Evolutionary conservation across 2,113 vertebrate genomes (phyloP), one percentile per base, ranked within the genome.

Genomic region (Neofelis nebulosa): DNA sequence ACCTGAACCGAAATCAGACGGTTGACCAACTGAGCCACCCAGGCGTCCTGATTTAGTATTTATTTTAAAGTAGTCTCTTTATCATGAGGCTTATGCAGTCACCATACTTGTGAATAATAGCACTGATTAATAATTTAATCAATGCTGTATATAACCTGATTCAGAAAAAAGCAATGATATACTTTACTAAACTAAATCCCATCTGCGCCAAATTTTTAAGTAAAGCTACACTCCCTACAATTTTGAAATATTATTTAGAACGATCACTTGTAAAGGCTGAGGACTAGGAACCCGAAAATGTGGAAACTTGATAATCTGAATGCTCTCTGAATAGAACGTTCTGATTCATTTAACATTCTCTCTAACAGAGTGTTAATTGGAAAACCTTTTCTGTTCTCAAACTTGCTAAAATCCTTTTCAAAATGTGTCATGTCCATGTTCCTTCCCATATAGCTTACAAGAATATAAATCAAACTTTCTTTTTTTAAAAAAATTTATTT

Each of bases 41-140:
- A 25, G 57, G 57, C 3, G 2, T 21, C 5, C 65, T 19, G 36
- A 31, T 45, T 93, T 74, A 89, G 38, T 33, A 82, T n/a, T 83
- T 61, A 92, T 76, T 84, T 50, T n/a, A 27, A 96, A 93, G 63
- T 19, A n/a, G 89, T 52, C 38, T 74, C 23, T 90, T 85, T 95
- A 79, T 68, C 87, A 88, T 89, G 29, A 85, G 48, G 16, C 82
- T 98, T 85, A 83, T 7, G 13, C 48, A 84, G 80, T 89, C 89
- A 96, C 55, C 3, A n/a, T 11, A 61, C 4, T 61, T 36, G n/a
- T 2, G 41, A 65, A n/a, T 18, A 88, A 57, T 33, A 36, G 27
- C 8, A 15, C 14, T 19, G 25, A 16, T 87, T 41, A 95, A 52
- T 38, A 25, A 8, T 33, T 55, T 83, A 76, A 98, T 71, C n/a